Percentiles rank a stretch among this genome's conserved stretches.
Evolutionary conservation across 2,888 invertebrate species (phyloP).

Genomic region (Cerceris rybyensis): DNA sequence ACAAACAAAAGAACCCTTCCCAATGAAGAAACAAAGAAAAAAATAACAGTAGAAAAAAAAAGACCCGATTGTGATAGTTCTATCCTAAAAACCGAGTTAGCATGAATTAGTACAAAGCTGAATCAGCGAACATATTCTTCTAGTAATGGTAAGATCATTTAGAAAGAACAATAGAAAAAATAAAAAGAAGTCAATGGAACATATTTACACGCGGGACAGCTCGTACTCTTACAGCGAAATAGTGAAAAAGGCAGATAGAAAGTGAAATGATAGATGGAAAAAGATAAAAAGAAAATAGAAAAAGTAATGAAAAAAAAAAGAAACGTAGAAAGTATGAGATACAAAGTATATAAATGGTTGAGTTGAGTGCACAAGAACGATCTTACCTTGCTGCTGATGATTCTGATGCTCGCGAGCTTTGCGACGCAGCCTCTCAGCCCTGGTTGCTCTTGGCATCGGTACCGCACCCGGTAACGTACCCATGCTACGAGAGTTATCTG

Average conservation of each 20-base stretch:
- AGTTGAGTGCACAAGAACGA: slow-evolving; percentile 73
- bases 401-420: slow-evolving; percentile 79
- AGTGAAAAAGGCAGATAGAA: too few relatives aligned
- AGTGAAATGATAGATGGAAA: too few relatives aligned
- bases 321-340: background rate
- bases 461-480: slow-evolving; percentile 78
- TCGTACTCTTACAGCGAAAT: too few relatives aligned
- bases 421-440: slow-evolving; percentile 79
- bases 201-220: slow-evolving; percentile 11
- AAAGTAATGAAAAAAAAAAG: background rate
- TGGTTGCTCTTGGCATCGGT: slow-evolving; percentile 75
- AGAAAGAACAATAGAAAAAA: too few relatives aligned
- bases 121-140: slow-evolving; percentile 9
- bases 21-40: background rate
- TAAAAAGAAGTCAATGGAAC: slow-evolving; percentile 6
- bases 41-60: background rate
- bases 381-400: slow-evolving; percentile 78
- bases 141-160: too few relatives aligned
- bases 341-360: slow-evolving; percentile 17
- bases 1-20: background rate
- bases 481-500: slow-evolving; percentile 81
- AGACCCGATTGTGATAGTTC: background rate
- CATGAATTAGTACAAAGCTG: slow-evolving; percentile 40
- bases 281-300: too few relatives aligned
- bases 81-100: slow-evolving; percentile 14